phyloP scores from a whole-genome alignment of 2,888 invertebrate species.

The Tridacna crocea region DNA sequence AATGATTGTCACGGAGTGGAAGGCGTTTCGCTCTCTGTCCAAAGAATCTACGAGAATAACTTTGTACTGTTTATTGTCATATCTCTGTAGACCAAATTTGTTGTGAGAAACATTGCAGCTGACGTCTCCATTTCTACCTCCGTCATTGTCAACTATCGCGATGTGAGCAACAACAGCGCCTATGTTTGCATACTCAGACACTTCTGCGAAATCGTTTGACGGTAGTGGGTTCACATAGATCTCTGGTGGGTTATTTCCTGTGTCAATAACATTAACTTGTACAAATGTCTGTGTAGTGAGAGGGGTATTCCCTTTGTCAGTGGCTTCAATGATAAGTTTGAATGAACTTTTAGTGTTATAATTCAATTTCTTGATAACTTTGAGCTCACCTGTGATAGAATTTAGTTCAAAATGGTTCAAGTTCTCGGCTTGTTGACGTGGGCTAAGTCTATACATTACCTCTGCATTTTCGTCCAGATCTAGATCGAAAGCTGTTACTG shows the following conservation, averaged over 20 bases:
- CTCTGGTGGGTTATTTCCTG: slow-evolving; percentile 97
- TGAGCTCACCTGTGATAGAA: slow-evolving; percentile 66
- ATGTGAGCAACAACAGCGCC: slow-evolving; percentile 70
- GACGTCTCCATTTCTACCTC: slow-evolving; percentile 71
- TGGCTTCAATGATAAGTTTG: slow-evolving; percentile 65
- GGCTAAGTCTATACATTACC: slow-evolving; percentile 83
- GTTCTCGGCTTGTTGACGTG: slow-evolving; percentile 57
- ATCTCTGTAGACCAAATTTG: slow-evolving; percentile 62
- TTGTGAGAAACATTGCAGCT: slow-evolving; percentile 57
- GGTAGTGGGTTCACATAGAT: slow-evolving; percentile 64
- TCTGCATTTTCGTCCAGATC: slow-evolving; percentile 92
- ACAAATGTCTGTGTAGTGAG: slow-evolving; percentile 66
- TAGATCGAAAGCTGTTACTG: slow-evolving; percentile 91
- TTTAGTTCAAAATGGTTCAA: slow-evolving; percentile 62
- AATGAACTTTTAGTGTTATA: slow-evolving; percentile 56
- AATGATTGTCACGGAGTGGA: slow-evolving; percentile 54
- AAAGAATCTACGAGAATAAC: slow-evolving; percentile 61
- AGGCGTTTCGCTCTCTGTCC: slow-evolving; percentile 57
- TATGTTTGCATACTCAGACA: slow-evolving; percentile 68
- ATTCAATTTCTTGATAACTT: slow-evolving; percentile 50
- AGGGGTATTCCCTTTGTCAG: slow-evolving; percentile 62
- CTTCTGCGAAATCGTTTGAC: slow-evolving; percentile 45
- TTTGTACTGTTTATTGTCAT: slow-evolving; percentile 67
- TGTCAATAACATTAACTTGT: slow-evolving; percentile 88
- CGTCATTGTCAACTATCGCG: slow-evolving; percentile 65